These are phyloP conservation scores for Ichneumoninae sp. DNA, from an alignment of 2,888 invertebrate genomes.

Conservation along the genomic window DNA sequence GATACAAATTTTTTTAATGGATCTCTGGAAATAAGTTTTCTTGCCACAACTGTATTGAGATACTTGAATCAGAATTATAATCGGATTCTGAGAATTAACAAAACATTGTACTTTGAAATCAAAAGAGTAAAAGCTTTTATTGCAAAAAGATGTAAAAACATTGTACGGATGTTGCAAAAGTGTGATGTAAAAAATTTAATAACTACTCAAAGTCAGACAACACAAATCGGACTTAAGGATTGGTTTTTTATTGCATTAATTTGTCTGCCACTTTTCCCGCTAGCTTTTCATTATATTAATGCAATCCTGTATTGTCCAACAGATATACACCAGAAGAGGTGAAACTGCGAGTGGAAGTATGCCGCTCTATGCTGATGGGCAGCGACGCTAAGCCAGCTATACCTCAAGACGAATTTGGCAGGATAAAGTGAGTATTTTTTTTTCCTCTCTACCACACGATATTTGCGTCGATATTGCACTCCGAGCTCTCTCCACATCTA, in stretches of 20 bases:
- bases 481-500: not conserved
- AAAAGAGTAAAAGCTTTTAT: no score
- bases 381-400: conserved; percentile 86
- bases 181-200: not conserved
- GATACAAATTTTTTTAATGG: no score
- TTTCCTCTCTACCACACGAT: not conserved
- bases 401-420: conserved; percentile 93
- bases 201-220: not conserved
- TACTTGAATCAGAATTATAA: no score
- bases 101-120: no score
- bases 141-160: no score
- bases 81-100: no score
- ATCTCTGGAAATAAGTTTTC: no score
- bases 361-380: conserved; percentile 94
- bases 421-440: conserved; percentile 89
- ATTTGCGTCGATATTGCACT: conserved; percentile 46
- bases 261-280: not conserved
- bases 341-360: conserved; percentile 93
- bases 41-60: no score
- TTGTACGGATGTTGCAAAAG: not conserved
- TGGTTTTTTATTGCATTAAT: no score
- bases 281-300: no score
- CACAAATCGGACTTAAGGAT: not conserved
- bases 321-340: conserved; percentile 95
- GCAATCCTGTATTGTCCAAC: conserved; percentile 79